Conservation (phyloP, 2,797 vertebrate species). For the Pangasius sanitwongsei region DNA sequence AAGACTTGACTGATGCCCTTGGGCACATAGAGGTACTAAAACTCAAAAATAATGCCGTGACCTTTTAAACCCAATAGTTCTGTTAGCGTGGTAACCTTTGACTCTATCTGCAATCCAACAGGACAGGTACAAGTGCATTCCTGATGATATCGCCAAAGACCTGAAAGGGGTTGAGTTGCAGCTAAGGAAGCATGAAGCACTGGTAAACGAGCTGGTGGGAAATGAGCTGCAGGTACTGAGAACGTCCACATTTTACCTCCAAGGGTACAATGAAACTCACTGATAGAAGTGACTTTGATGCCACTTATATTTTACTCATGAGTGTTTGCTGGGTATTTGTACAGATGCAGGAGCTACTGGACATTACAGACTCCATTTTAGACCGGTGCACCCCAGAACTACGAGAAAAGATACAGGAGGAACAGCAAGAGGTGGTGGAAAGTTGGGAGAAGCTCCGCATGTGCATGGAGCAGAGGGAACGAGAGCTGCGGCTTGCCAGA, state of each 20-base stretch:
- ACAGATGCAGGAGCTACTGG: constrained; percentile 85
- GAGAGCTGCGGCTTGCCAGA: constrained; percentile 69
- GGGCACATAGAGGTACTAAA: constrained; percentile 78
- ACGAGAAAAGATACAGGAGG: constrained; percentile 68
- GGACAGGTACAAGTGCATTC: constrained; percentile 85
- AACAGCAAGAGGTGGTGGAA: constrained; percentile 78
- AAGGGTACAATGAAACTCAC: background rate
- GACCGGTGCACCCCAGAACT: constrained; percentile 66
- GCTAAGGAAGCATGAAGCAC: constrained; percentile 79
- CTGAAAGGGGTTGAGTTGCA: constrained; percentile 78
- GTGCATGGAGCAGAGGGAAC: constrained; percentile 72
- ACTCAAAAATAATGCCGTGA: background rate
- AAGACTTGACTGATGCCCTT: constrained; percentile 81
- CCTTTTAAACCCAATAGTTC: constrained; percentile 3
- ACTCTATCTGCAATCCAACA: constrained; percentile 52
- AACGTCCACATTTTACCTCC: background rate
- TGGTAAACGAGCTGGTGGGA: constrained; percentile 78
- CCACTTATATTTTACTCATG: background rate
- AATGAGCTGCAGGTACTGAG: constrained; percentile 79
- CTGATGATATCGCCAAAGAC: constrained; percentile 82
- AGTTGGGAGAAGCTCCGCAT: constrained; percentile 79
- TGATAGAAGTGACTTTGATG: background rate
- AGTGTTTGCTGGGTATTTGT: constrained; percentile 26
- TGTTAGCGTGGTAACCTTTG: constrained; percentile 5
- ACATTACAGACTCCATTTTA: constrained; percentile 66